Conservation (phyloP, 2,113 vertebrate genomes). For the Passer montanus region DNA sequence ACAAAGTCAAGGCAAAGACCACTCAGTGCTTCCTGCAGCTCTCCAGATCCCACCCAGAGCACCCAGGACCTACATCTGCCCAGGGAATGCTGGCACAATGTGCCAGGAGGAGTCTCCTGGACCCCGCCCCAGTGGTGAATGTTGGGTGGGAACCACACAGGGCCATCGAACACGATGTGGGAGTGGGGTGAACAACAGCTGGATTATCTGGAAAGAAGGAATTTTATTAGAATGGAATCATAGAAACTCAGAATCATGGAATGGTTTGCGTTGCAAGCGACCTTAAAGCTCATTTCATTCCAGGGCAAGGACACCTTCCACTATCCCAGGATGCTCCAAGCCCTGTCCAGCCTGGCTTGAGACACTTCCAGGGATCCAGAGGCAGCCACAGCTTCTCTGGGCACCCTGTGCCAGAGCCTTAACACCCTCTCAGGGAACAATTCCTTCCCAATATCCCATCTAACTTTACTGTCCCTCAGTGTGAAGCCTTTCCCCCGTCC, state of each 20-base stretch:
- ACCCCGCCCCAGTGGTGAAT: fast-evolving
- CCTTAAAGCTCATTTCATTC: background rate
- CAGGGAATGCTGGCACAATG: background rate
- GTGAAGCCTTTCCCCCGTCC: background rate
- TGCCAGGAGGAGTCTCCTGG: background rate
- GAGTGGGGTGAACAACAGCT: background rate
- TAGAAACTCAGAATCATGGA: background rate
- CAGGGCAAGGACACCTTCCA: background rate
- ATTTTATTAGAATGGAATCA: background rate
- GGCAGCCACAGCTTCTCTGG: background rate
- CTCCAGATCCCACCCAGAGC: background rate
- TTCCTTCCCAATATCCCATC: background rate
- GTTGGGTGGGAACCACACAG: background rate
- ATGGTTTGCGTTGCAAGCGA: background rate
- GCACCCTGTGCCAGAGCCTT: background rate
- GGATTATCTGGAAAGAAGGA: background rate
- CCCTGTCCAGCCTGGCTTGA: fast-evolving
- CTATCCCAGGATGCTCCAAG: fast-evolving
- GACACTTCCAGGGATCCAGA: background rate
- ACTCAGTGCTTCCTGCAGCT: fast-evolving
- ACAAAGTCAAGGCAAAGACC: background rate
- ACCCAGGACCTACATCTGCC: background rate
- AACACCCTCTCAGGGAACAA: fast-evolving
- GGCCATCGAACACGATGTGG: background rate
- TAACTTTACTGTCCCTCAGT: background rate